phyloP scores from a whole-genome alignment of 1,140 invertebrate genomes.

The Danaus melanippus region DNA sequence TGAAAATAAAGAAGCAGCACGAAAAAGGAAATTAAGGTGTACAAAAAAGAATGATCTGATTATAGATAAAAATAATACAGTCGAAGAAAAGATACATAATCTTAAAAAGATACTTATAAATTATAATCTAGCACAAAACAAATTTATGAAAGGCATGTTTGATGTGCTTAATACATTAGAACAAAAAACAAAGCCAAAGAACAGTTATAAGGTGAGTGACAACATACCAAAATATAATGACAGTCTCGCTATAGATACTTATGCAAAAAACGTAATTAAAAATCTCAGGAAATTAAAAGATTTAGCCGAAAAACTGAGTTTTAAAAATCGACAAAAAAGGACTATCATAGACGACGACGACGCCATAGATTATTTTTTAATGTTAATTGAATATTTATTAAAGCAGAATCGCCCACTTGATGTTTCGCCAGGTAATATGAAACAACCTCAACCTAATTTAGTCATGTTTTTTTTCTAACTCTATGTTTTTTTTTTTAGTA shows the following conservation, averaged over 20 bases:
- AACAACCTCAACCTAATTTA: no score
- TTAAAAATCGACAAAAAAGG: conserved; percentile 34
- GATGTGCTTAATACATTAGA: conserved; percentile 32
- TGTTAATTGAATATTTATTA: conserved; percentile 53
- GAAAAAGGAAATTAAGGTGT: conserved; percentile 10
- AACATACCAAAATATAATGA: conserved; percentile 19
- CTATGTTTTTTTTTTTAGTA: conserved; percentile 33
- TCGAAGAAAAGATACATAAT: conserved; percentile 26
- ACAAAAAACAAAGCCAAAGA: conserved; percentile 14
- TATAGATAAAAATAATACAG: conserved; percentile 12
- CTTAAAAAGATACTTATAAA: conserved; percentile 36
- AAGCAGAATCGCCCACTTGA: conserved; percentile 37
- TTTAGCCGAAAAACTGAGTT: conserved; percentile 32
- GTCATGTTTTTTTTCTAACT: neutral
- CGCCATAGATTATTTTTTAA: conserved; percentile 48
- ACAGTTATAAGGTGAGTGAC: conserved; percentile 18
- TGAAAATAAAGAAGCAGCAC: conserved; percentile 12
- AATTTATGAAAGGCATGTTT: conserved; percentile 46
- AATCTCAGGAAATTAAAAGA: conserved; percentile 45
- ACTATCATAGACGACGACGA: conserved; percentile 30
- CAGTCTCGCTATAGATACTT: conserved; percentile 26
- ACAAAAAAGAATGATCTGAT: conserved; percentile 7
- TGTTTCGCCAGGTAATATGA: conserved; percentile 31
- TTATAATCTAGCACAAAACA: conserved; percentile 49
- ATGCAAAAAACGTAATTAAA: conserved; percentile 40